Evolutionary conservation across 2,797 vertebrate genomes (phyloP).

Genomic region (Mormyrops boulengeri): DNA sequence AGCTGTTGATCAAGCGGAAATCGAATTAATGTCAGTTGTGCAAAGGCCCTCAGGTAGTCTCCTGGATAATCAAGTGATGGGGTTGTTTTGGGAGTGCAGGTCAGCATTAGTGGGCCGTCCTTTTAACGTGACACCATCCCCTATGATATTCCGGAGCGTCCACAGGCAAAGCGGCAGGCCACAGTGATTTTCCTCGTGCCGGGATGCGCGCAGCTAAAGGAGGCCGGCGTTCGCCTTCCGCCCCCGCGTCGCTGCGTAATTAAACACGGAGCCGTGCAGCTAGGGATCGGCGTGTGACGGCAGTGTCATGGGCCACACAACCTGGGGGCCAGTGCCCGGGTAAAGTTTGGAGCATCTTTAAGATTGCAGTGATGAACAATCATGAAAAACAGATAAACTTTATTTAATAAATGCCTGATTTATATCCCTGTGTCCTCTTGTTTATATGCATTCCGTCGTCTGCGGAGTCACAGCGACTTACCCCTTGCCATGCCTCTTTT

Average conservation of each 20-base stretch:
- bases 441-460: not conserved
- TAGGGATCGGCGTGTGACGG: not conserved
- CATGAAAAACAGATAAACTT: not conserved
- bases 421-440: not conserved
- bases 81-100: not conserved
- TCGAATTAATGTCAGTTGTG: not conserved
- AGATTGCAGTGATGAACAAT: not conserved
- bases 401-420: not conserved
- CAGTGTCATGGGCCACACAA: not conserved
- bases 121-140: not conserved
- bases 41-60: not conserved
- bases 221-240: not conserved
- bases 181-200: slow-evolving; percentile 22
- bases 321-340: not conserved
- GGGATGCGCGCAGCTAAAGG: not conserved
- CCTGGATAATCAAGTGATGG: not conserved
- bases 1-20: not conserved
- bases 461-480: not conserved
- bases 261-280: not conserved
- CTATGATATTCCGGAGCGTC: not conserved
- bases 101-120: not conserved
- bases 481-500: not conserved
- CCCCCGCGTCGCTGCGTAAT: not conserved
- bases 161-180: not conserved
- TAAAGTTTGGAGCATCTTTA: not conserved